Conservation (phyloP, 2,797 vertebrate species). For the Geotrypetes seraphini region DNA sequence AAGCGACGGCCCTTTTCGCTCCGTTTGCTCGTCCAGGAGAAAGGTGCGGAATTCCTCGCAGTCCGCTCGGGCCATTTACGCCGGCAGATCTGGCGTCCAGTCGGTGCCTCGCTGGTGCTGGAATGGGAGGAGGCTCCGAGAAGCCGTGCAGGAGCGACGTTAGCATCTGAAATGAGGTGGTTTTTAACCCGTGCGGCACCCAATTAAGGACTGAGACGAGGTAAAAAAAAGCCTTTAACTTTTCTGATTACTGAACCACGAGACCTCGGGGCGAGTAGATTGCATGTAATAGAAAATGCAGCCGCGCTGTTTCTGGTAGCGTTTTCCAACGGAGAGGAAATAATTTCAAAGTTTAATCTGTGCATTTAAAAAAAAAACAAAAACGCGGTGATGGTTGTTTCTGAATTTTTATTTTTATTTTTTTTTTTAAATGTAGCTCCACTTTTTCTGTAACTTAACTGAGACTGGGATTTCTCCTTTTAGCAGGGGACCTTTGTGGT, state of each 20-base stretch:
- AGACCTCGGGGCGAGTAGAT: no score
- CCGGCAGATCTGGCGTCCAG: background rate
- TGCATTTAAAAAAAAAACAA: background rate
- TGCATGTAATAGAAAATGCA: conserved; percentile 1
- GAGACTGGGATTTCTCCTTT: no score
- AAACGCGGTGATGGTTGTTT: no score
- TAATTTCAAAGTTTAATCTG: no score
- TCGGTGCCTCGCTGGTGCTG: conserved; percentile 21
- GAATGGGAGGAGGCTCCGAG: conserved; percentile 41
- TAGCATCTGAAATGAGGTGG: conserved; percentile 51
- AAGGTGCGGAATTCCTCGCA: conserved; percentile 45
- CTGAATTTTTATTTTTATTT: background rate
- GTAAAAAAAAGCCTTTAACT: conserved; percentile 54
- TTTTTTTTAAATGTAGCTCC: conserved; percentile 7
- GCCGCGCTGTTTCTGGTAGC: no score
- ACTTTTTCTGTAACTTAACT: background rate
- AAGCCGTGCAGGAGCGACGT: conserved; percentile 40
- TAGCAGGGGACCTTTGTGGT: no score
- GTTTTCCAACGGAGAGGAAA: conserved; percentile 5
- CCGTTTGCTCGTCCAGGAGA: conserved; percentile 47
- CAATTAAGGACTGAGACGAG: conserved; percentile 29
- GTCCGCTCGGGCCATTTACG: no score
- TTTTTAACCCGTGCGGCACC: conserved; percentile 48
- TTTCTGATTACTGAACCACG: conserved; percentile 10
- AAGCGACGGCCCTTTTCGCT: conserved; percentile 45